These are phyloP conservation scores for Pycnomerus fuliginosus DNA, from an alignment of 2,888 invertebrate genomes.

Conservation along the genomic window DNA sequence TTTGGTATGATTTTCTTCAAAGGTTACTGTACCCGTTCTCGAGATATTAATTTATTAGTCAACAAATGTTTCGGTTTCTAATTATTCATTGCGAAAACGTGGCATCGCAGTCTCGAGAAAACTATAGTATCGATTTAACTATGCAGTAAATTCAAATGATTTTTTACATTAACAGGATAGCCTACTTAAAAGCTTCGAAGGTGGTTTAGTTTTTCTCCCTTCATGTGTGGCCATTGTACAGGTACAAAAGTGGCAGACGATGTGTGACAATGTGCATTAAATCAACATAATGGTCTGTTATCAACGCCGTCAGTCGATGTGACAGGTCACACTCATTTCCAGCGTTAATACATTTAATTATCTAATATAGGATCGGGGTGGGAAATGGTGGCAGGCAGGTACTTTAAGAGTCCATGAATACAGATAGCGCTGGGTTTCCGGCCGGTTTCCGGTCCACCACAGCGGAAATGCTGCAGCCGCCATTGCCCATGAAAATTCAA, in stretches of 20 bases:
- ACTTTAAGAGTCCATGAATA: conserved; percentile 30
- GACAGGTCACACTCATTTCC: conserved; percentile 29
- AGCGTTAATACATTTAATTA: conserved; percentile 32
- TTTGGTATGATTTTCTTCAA: too few relatives aligned
- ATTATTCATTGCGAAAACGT: too few relatives aligned
- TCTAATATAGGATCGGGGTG: conserved; percentile 27
- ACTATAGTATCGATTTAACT: too few relatives aligned
- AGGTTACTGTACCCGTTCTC: too few relatives aligned
- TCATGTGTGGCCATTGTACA: conserved; percentile 9
- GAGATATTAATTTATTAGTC: too few relatives aligned
- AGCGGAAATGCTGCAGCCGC: conserved; percentile 35
- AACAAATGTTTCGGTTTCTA: too few relatives aligned
- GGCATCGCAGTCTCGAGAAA: too few relatives aligned
- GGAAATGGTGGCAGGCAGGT: conserved; percentile 23
- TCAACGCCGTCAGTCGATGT: conserved; percentile 27
- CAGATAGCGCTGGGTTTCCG: conserved; percentile 37
- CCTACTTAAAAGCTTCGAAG: too few relatives aligned
- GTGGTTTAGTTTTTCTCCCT: too few relatives aligned
- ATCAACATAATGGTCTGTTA: conserved; percentile 26
- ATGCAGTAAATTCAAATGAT: too few relatives aligned
- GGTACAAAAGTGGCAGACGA: conserved; percentile 13
- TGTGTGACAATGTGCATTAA: conserved; percentile 25
- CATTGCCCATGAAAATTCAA: conserved; percentile 37
- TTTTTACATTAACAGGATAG: conserved; percentile 21
- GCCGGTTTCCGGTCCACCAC: conserved; percentile 35